Base-by-base conservation (phyloP, 2,797 vertebrate species). In the Oreochromis grahami region DNA sequence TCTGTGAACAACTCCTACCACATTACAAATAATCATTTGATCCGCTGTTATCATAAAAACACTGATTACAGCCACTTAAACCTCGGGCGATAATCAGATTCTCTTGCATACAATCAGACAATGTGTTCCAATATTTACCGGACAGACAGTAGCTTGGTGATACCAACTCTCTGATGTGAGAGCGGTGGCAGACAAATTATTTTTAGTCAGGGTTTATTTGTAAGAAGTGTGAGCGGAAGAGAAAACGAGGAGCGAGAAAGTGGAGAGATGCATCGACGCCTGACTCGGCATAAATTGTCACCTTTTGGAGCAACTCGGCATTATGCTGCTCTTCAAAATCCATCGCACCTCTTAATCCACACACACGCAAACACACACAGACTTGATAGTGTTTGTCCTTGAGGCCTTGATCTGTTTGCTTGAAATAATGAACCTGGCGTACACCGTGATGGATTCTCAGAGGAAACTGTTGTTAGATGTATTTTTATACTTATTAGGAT, bases 321-420 rank as follows among this genome's bases (percentile, higher is more conserved):
- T 85, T 85, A 65, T 84, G 84, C 83, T 85, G 58, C 80, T 87
- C 43, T 77, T 92, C 58, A 84, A 80, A 88, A 79, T 78, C 34
- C 56, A 81, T 74, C 72, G 48, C 56, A 84, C 43, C 79, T 83
- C 45, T 81, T 82, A 83, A 82, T 85, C 72, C 82, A 81, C 15
- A 34, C 15, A 51, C 65, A 53, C 48, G 76, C 78, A 65, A 34
- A 51, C 51, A 65, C 60, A 74, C 70, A 53, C 60, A 76, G 74
- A 72, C 55, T 82, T 91, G 77, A 91, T 85, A 83, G 82, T 21
- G 52, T 87, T 82, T 87, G 82, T 88, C 91, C 80, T 90, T 88
- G 89, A 88, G 55, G 38, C 83, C 93, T 91, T 89, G 91, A 93
- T 94, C 88, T 89, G 85, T 92, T 92, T 86, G 63, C 41, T 77